A percentile compares a stretch with the other conserved stretches of the same genome.
Evolutionary conservation across 2,113 vertebrate genomes (phyloP).

Genomic region (Rhinolophus ferrumequinum): DNA sequence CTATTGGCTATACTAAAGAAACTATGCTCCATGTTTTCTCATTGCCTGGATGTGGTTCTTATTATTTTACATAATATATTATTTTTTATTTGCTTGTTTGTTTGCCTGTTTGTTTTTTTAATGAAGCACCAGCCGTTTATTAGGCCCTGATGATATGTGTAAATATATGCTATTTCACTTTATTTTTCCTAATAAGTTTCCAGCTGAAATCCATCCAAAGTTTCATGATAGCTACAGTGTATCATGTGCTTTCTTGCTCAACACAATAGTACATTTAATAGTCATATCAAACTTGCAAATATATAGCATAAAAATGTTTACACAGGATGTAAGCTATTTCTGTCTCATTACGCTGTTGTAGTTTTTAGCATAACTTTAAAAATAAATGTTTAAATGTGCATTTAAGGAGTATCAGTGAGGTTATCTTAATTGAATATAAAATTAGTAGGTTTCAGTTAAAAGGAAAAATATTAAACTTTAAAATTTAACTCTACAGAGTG

Average conservation of each 20-base stretch:
- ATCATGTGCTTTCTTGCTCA: neutral
- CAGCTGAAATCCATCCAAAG: neutral
- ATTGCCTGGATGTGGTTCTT: neutral
- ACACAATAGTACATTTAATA: neutral
- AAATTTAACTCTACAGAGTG: conserved; percentile 78
- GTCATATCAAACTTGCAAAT: neutral
- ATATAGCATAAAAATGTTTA: neutral
- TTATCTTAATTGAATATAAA: conserved; percentile 86
- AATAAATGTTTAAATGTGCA: neutral
- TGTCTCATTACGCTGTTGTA: neutral
- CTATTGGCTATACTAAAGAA: neutral
- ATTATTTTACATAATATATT: neutral
- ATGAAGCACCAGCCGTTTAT: neutral
- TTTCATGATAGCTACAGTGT: neutral
- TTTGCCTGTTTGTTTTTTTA: neutral
- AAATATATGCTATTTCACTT: neutral
- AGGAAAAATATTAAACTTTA: conserved; percentile 78
- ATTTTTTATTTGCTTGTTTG: neutral
- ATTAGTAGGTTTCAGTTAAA: conserved; percentile 84
- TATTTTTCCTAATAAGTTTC: neutral
- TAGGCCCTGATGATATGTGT: neutral
- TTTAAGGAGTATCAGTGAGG: conserved; percentile 77
- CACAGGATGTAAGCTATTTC: neutral
- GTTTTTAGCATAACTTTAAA: neutral
- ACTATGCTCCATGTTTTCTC: neutral